A percentile compares a stretch with the other conserved stretches of the same genome.
Evolutionary conservation across 1,140 invertebrate genomes (phyloP).

Genomic region (Matsumurasca onukii): DNA sequence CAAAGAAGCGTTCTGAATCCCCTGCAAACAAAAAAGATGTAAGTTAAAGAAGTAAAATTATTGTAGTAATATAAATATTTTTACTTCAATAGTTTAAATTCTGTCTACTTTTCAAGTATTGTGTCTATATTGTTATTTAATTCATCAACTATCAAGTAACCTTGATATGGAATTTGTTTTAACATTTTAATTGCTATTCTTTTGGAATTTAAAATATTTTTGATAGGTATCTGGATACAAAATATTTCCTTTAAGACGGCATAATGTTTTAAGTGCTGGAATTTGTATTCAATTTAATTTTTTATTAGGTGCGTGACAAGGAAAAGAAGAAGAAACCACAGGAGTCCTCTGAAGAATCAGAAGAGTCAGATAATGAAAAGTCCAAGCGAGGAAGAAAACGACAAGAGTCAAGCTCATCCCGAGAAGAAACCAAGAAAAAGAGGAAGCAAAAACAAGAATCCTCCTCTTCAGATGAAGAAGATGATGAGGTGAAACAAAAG

Average conservation of each 20-base stretch:
- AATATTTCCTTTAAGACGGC: too few species aligned
- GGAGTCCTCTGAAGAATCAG: conserved; percentile 58
- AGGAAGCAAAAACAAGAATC: conserved; percentile 46
- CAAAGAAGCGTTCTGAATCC: conserved; percentile 47
- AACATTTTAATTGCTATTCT: too few species aligned
- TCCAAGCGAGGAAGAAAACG: conserved; percentile 54
- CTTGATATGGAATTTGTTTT: too few species aligned
- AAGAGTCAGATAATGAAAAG: conserved; percentile 55
- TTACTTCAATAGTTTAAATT: neutral
- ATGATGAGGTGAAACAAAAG: conserved; percentile 64
- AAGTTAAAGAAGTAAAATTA: too few species aligned
- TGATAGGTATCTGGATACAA: too few species aligned
- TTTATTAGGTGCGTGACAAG: conserved; percentile 44
- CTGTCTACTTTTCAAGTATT: too few species aligned
- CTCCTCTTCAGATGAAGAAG: conserved; percentile 68
- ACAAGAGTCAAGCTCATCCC: conserved; percentile 54
- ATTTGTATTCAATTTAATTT: too few species aligned
- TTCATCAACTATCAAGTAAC: too few species aligned
- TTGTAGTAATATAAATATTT: neutral
- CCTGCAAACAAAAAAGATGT: conserved; percentile 52
- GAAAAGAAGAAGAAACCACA: conserved; percentile 56
- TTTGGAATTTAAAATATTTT: too few species aligned
- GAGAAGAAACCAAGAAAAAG: conserved; percentile 49
- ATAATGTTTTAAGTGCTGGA: too few species aligned
- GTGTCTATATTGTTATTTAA: too few species aligned